Evolutionary conservation across 2,113 vertebrate genomes (phyloP), one percentile per base, ranked within the genome.

Genomic region (Varanus salvator): DNA sequence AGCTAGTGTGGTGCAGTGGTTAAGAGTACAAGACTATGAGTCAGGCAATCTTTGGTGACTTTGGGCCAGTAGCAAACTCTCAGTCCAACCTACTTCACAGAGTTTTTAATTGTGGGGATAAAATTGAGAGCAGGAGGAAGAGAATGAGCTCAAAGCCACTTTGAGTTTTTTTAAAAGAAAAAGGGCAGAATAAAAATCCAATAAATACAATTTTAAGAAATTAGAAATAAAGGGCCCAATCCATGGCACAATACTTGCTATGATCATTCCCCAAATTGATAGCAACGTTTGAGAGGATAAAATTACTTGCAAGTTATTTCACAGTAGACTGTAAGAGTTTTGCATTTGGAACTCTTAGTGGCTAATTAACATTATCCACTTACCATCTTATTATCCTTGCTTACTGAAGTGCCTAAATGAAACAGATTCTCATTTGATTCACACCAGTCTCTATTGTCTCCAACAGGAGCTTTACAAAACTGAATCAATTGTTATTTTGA

Each of bases 281-380:
- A 29, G 74, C 83, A 83, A 81, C 54, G 8, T 81, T 81, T 31
- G 48, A 87, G 60, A 82, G 71, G 64, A 38, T 54, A 64, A 66
- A 75, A 84, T 89, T 50, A 76, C 38, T 76, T 89, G 27, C 80
- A 84, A 84, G 29, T 25, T 34, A 14, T 84, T 75, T 76, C 44
- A 44, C 69, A 75, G n/a, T 29, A 48, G 12, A 21, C 74, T 88
- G 80, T 50, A 72, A 48, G 12, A 15, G 34, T 64, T 31, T 64
- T 77, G 12, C 27, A 44, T 60, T 78, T 38, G 31, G 34, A 6
- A 57, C 34, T 34, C 85, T 76, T 34, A 34, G 64, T 80, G 77
- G 64, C 48, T 88, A 88, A 89, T 89, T 89, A 84, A 74, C 38
- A 75, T 14, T 89, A 66, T 89, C 38, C 69, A 75, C 21, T 89